phyloP scores from a whole-genome alignment of 2,113 vertebrate species.

The Malurus elegans region DNA sequence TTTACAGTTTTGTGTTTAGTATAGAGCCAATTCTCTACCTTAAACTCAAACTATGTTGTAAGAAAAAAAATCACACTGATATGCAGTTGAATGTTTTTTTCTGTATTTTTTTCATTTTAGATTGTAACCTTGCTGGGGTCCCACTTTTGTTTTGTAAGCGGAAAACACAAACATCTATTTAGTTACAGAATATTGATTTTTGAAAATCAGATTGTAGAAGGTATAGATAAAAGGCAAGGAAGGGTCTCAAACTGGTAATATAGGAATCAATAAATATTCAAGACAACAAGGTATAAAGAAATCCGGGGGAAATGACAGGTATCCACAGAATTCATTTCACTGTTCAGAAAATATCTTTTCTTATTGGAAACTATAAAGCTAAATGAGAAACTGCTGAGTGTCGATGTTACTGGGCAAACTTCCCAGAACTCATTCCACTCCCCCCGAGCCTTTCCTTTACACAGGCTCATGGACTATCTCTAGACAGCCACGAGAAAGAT shows the following conservation, averaged over 20 bases:
- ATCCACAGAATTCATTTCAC: background rate
- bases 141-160: slow-evolving; percentile 30
- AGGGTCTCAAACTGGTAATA: slow-evolving; percentile 29
- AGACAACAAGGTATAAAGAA: background rate
- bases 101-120: background rate
- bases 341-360: background rate
- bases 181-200: slow-evolving; percentile 48
- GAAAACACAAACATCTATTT: slow-evolving; percentile 29
- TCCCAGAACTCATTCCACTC: background rate
- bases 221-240: background rate
- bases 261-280: slow-evolving; percentile 48
- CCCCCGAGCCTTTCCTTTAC: background rate
- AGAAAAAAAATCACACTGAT: background rate
- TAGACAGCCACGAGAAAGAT: background rate
- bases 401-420: slow-evolving; percentile 7
- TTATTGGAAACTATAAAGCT: slow-evolving; percentile 10
- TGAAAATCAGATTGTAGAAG: background rate
- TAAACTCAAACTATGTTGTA: background rate
- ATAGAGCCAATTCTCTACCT: background rate
- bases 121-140: background rate
- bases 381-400: slow-evolving; percentile 18
- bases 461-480: background rate
- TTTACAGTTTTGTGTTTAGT: background rate
- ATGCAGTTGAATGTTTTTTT: background rate
- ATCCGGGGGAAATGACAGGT: slow-evolving; percentile 17